Evolutionary conservation across 2,888 invertebrate genomes (phyloP), one percentile per base, ranked within the genome.

Genomic region (Cryptocheilus praepositus): DNA sequence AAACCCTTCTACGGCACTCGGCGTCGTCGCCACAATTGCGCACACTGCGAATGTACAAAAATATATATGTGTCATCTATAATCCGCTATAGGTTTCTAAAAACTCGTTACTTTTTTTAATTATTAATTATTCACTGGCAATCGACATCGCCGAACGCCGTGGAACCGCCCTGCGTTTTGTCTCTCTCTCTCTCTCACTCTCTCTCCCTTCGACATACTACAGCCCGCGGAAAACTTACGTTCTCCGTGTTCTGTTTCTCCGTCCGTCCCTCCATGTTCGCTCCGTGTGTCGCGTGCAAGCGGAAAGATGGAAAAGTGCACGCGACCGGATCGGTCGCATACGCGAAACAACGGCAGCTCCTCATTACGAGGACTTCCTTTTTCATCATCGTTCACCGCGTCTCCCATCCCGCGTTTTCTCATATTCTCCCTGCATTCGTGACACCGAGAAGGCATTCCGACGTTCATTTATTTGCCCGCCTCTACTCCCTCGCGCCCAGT

Each of bases 31-130:
- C 64, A 67, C 65, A 71, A 79, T 75, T 70, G 66, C 79, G 70
- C 77, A 60, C 73, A 67, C 55, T 84, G 85, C 86, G 86, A 87
- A 86, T 83, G 88, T 88, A 88, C 86, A 88, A 88, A 88, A 88
- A 88, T 88, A 88, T 87, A 88, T 88, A 76, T 67, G 84, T 83
- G 83, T 87, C 76, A 86, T 88, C 85, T 88, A 88, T 88, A 81
- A 86, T 81, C 85, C 84, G 83, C 82, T 86, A 85, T 83, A 83
- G 71, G 60, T 73, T 81, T 81, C 85, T 86, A 86, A 86, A 88
- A 86, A 85, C 83, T 82, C 82, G 80, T 86, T 76, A 79, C 16
- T 28, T 53, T 25, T 63, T 67, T 43, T 62, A n/a, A 28, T 51
- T 56, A 55, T 25, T 43, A 62, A 53, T 61, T 71, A 71, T 69